Percentiles rank a stretch among this genome's conserved stretches.
phyloP scores from a whole-genome alignment of 2,888 invertebrate genomes.

The Baccha elongata region DNA sequence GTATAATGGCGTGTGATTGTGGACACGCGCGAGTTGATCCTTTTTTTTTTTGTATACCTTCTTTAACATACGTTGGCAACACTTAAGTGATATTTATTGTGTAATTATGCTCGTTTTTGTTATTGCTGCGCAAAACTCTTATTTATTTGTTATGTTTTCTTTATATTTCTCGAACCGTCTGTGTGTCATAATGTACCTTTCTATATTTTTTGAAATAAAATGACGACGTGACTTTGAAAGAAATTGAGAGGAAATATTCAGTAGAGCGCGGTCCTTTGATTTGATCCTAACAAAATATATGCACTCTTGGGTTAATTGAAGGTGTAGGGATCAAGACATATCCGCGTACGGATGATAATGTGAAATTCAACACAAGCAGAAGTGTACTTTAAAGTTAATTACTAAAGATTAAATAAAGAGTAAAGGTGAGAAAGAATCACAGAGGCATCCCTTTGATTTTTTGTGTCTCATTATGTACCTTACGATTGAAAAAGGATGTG shows the following conservation, averaged over 20 bases:
- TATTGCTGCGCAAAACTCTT: constrained; percentile 65
- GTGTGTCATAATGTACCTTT: constrained; percentile 29
- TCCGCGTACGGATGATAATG: constrained; percentile 7
- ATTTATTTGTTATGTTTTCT: constrained; percentile 47
- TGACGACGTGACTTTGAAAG: constrained; percentile 59
- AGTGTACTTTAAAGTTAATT: constrained; percentile 34
- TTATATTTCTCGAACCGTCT: constrained; percentile 21
- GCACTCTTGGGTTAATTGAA: constrained; percentile 58
- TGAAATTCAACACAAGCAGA: constrained; percentile 28
- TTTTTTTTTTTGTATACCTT: constrained; percentile 18
- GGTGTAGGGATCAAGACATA: constrained; percentile 59
- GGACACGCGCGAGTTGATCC: constrained; percentile 71
- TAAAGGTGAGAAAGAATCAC: background rate
- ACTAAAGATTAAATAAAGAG: background rate
- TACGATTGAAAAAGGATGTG: constrained; percentile 16
- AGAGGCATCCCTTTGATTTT: constrained; percentile 25
- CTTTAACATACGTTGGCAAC: constrained; percentile 37
- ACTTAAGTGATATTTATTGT: constrained; percentile 70
- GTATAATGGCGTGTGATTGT: constrained; percentile 48
- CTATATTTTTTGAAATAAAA: constrained; percentile 9
- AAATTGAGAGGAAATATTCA: constrained; percentile 10
- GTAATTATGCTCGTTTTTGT: constrained; percentile 65
- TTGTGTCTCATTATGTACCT: no score
- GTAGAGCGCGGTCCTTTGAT: constrained; percentile 57
- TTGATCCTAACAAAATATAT: constrained; percentile 56